phyloP scores from a whole-genome alignment of 2,113 vertebrate genomes.

The Rhea pennata region DNA sequence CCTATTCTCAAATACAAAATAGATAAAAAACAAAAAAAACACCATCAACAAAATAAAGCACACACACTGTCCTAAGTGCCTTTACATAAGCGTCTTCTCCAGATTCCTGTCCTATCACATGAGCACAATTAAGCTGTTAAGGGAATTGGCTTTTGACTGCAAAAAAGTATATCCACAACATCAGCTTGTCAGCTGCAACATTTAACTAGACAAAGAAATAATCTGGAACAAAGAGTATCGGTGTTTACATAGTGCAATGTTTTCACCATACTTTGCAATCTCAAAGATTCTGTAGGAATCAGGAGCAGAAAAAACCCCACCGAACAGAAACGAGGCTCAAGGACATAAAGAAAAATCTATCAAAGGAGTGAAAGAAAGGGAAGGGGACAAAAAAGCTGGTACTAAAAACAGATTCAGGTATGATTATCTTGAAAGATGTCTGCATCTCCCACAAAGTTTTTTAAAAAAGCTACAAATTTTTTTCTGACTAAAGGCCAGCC shows the following conservation, averaged over 20 bases:
- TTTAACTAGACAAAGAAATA: neutral
- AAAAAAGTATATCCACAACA: neutral
- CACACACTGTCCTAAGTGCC: too few species aligned
- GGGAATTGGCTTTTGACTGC: neutral
- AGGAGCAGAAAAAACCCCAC: neutral
- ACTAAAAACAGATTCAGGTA: neutral
- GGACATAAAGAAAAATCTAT: neutral
- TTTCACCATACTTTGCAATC: neutral
- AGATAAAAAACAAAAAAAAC: neutral
- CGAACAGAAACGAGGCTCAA: neutral
- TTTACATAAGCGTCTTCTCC: neutral
- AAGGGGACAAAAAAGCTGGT: neutral
- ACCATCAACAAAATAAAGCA: neutral
- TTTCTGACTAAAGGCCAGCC: neutral
- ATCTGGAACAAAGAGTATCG: neutral
- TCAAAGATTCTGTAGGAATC: neutral
- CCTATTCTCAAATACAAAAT: neutral
- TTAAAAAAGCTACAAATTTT: neutral
- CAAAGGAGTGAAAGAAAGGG: neutral
- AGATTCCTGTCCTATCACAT: neutral
- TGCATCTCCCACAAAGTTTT: neutral
- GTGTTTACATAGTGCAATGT: neutral
- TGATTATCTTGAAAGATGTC: neutral
- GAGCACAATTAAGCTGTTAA: neutral
- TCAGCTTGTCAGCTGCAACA: neutral